Evolutionary conservation across 2,888 invertebrate species (phyloP).

Genomic region (Meteorus cinctellus): DNA sequence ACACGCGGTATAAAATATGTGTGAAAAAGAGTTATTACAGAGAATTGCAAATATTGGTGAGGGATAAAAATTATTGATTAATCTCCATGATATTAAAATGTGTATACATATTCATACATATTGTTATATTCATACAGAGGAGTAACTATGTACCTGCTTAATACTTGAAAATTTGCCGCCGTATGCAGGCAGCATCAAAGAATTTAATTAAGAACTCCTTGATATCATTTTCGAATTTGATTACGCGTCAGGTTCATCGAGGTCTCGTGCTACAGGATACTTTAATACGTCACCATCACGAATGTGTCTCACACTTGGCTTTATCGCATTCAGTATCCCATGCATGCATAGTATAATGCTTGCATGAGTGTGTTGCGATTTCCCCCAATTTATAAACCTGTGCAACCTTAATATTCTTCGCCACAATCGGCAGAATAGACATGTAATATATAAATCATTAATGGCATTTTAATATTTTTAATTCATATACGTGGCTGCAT

Average conservation of each 20-base stretch:
- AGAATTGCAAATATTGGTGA: background rate
- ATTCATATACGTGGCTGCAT: too few relatives aligned
- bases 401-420: too few relatives aligned
- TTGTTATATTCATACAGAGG: background rate
- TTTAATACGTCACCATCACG: slow-evolving; percentile 47
- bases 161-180: slow-evolving; percentile 19
- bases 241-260: slow-evolving; percentile 43
- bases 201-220: slow-evolving; percentile 55
- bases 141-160: background rate
- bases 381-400: background rate
- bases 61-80: background rate
- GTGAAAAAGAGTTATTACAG: slow-evolving; percentile 10
- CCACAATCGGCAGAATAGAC: too few relatives aligned
- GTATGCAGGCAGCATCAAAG: slow-evolving; percentile 44
- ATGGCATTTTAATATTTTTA: too few relatives aligned
- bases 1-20: background rate
- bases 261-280: slow-evolving; percentile 49
- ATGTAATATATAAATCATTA: too few relatives aligned
- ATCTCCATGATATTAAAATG: background rate
- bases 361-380: background rate
- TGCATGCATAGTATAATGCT: background rate
- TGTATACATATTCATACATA: background rate
- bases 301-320: slow-evolving; percentile 9
- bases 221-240: slow-evolving; percentile 54
- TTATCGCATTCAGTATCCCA: background rate